Base-by-base conservation (phyloP, 2,113 vertebrate species). In the Engystomops pustulosus region DNA sequence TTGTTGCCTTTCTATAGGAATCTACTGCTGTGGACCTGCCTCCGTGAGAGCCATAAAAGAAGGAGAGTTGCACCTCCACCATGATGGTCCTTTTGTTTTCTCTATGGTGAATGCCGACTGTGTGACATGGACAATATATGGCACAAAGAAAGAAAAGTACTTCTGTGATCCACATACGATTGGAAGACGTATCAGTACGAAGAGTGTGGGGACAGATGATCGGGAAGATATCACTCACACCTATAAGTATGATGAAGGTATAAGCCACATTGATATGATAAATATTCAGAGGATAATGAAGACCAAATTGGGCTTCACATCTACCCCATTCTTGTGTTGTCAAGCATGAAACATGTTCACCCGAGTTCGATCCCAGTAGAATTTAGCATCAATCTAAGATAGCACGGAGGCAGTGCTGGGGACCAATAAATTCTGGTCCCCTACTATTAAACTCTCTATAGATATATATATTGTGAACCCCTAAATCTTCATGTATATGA, bases 41-140 rank as follows among this genome's bases (percentile, higher is more conserved):
- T 89, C 92, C 0, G 89, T 92, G 72, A 88, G 53, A 49, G 91
- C 92, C 45, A 88, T 93, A 78, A 90, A 86, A 47, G 88, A 90
- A 34, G 92, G 91, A 4, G 90, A 92, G 2, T 75, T 91, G 25
- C 76, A 89, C 1, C 83, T 92, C 38, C 84, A 62, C 41, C 91
- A 89, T 0, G 90, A 93, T 27, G 85, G 88, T 0, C 82, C 86
- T n/a, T 93, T 92, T 6, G 87, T 78, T 1, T 93, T 92, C 49
- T 88, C 92, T 20, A 91, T 92, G 91, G 92, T 93, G 70, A 93
- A 93, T 6, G 91, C 91, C 0, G 95, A 96, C 88, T 87, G 89
- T 0, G 80, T 93, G n/a, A 86, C 88, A 38, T 96, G 95, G 95
- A 84, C 91, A 53, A 79, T 95, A 1, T 70, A 47, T 0, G 82